Percentiles rank a stretch among this genome's conserved stretches.
Evolutionary conservation across 2,888 invertebrate genomes (phyloP).

Genomic region (Seladonia tumulorum): DNA sequence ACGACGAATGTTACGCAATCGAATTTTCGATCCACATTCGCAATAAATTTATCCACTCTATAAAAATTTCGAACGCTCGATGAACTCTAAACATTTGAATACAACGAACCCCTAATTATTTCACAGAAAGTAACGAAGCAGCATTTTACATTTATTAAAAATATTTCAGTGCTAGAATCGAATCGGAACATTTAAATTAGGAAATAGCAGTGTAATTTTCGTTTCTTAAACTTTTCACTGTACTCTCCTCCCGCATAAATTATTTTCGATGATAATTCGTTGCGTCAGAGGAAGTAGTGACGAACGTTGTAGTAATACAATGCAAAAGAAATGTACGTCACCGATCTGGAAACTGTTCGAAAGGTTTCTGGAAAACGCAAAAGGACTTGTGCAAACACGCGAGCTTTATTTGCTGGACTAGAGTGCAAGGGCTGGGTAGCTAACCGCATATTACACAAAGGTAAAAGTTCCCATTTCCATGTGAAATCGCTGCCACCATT

Average conservation of each 20-base stretch:
- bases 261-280: neutral
- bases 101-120: neutral
- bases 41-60: neutral
- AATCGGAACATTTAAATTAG: neutral
- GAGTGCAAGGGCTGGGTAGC: slow-evolving; percentile 67
- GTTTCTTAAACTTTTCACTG: neutral
- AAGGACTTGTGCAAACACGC: slow-evolving; percentile 76
- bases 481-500: slow-evolving; percentile 47
- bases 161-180: neutral
- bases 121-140: neutral
- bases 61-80: neutral
- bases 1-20: slow-evolving; percentile 1
- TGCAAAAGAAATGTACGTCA: slow-evolving; percentile 21
- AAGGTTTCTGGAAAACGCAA: slow-evolving; percentile 72
- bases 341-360: slow-evolving; percentile 51
- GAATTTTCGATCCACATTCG: neutral
- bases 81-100: neutral
- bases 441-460: slow-evolving; percentile 73
- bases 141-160: neutral
- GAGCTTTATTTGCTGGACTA: slow-evolving; percentile 75
- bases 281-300: neutral
- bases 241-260: neutral
- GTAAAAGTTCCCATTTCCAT: slow-evolving; percentile 39
- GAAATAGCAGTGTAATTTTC: neutral
- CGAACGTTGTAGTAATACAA: neutral